Percentiles rank a stretch among this genome's conserved stretches.
phyloP scores from a whole-genome alignment of 2,113 vertebrate genomes.

The Misgurnus anguillicaudatus region DNA sequence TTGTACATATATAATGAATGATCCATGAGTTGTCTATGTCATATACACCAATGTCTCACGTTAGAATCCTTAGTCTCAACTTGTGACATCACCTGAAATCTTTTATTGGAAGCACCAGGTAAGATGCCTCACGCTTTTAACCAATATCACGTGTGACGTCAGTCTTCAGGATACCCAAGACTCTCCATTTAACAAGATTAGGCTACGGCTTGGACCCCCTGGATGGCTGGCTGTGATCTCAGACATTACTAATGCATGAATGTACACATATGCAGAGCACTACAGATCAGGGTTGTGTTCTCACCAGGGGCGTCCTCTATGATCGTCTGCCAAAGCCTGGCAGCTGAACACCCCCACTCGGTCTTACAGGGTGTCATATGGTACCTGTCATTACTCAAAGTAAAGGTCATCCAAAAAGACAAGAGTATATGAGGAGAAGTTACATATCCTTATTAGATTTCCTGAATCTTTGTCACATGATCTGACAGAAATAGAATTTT shows the following conservation, averaged over 20 bases:
- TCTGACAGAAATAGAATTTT: constrained; percentile 30
- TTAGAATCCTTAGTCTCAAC: constrained; percentile 39
- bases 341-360: constrained; percentile 39
- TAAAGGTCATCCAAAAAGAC: constrained; percentile 50
- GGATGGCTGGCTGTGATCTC: constrained; percentile 54
- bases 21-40: constrained; percentile 49
- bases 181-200: constrained; percentile 57
- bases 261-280: constrained; percentile 51
- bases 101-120: constrained; percentile 53
- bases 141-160: constrained; percentile 46
- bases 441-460: constrained; percentile 40
- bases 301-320: constrained; percentile 54
- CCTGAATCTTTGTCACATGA: constrained; percentile 40
- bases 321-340: constrained; percentile 55
- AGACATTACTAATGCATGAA: constrained; percentile 61
- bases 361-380: constrained; percentile 49
- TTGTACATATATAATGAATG: constrained; percentile 57
- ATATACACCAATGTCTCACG: constrained; percentile 45
- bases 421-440: constrained; percentile 37
- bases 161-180: constrained; percentile 50
- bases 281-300: constrained; percentile 53
- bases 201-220: constrained; percentile 52
- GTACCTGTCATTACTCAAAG: constrained; percentile 44
- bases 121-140: constrained; percentile 47
- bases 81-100: constrained; percentile 49